Evolutionary conservation across 1,140 invertebrate species (phyloP), one percentile per base, ranked within the genome.

Genomic region (Cecropterus lyciades): DNA sequence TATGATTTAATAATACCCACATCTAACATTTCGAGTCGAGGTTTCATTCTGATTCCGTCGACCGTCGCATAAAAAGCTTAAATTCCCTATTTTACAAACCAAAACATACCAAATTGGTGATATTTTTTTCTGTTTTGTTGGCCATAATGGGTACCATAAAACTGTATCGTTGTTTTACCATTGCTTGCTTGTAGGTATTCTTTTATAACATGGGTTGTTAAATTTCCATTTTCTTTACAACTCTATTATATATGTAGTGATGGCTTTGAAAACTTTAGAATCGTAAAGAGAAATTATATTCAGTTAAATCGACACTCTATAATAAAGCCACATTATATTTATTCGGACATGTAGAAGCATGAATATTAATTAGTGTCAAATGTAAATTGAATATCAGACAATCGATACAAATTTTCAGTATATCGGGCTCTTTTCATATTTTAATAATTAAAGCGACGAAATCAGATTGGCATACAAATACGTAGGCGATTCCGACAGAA

Each of bases 61-160:
- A 70, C 62, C 48, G 51, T n/a, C 67, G 51, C 69, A 77, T 76
- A 72, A 69, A 74, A 57, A 53, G 52, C 60, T 65, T 56, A 53
- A 69, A 60, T 65, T 48, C 55, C 42, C 16, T 51, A 59, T 70
- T 67, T 67, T 43, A 55, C 40, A 69, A 57, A 57, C 67, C 27
- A 37, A 68, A 68, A 63, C 43, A 62, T 62, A 56, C 66, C 43
- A 51, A 48, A 59, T 59, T 59, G 13, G 43, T 13, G 11, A 24
- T 20, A 56, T 48, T n/a, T 60, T 33, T 48, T 60, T 48, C 24
- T 60, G 20, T 30, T 48, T 48, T 10, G 24, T 60, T 30, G 56
- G 24, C 45, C 11, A 60, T 37, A 60, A 48, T 37, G 6, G 13
- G 17, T 48, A 60, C 24, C 27, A 17, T 48, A 11, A 60, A 60